phyloP scores from a whole-genome alignment of 2,888 invertebrate genomes.

The Lepidonotus clava region DNA sequence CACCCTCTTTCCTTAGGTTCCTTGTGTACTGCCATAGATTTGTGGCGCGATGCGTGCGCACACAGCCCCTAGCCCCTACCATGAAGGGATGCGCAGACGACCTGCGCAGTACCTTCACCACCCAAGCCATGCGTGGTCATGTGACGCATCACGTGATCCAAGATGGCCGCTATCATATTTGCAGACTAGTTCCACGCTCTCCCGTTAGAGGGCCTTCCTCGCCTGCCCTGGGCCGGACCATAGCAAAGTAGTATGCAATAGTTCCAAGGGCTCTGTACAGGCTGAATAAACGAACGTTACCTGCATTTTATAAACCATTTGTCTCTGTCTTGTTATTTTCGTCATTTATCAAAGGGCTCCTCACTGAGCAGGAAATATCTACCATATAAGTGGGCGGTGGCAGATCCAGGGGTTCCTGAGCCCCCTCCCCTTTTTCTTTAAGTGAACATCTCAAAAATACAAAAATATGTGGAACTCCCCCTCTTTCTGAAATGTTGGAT shows the following conservation, averaged over 20 bases:
- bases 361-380: no score
- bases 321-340: neutral
- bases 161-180: slow-evolving; percentile 40
- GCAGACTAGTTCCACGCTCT: slow-evolving; percentile 30
- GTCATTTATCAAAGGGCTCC: no score
- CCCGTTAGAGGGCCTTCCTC: slow-evolving; percentile 29
- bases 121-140: slow-evolving; percentile 23
- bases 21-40: slow-evolving; percentile 1
- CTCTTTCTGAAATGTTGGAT: no score
- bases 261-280: slow-evolving; percentile 44
- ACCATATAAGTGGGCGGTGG: no score
- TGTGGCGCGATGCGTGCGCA: neutral
- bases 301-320: slow-evolving; percentile 11
- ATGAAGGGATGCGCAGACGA: neutral
- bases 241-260: slow-evolving; percentile 37
- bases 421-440: no score
- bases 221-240: slow-evolving; percentile 42
- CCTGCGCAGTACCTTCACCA: slow-evolving; percentile 15
- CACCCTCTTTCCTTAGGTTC: neutral
- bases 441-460: no score
- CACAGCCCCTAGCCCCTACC: neutral
- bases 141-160: slow-evolving; percentile 24
- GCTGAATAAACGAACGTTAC: slow-evolving; percentile 45
- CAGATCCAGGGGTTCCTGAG: no score
- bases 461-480: no score